Percentiles rank a stretch among this genome's conserved stretches.
Evolutionary conservation across 2,113 vertebrate genomes (phyloP).

Genomic region (Bubalus kerabau): DNA sequence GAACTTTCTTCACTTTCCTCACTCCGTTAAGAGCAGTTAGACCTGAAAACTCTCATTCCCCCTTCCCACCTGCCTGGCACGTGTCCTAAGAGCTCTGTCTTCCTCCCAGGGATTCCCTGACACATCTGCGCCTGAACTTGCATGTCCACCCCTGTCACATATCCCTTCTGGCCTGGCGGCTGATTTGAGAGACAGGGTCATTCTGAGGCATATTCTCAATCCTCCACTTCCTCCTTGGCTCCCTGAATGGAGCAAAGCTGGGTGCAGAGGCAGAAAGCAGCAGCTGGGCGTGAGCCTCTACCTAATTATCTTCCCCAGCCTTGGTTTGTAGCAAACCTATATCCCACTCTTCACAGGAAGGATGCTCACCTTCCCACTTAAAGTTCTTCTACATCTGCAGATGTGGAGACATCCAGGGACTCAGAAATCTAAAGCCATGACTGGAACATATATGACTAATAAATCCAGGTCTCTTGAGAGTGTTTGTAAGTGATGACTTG

Average conservation of each 20-base stretch:
- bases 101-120: neutral
- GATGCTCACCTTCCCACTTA: fast-evolving
- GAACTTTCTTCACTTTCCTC: fast-evolving
- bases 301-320: neutral
- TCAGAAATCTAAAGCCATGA: neutral
- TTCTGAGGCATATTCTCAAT: fast-evolving
- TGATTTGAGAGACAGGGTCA: neutral
- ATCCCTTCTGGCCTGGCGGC: no score
- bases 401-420: fast-evolving
- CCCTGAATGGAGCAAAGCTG: neutral
- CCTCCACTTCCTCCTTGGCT: neutral
- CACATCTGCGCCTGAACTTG: fast-evolving
- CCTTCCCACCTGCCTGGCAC: fast-evolving
- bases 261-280: neutral
- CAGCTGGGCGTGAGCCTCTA: fast-evolving
- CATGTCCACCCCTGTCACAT: fast-evolving
- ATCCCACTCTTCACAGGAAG: fast-evolving
- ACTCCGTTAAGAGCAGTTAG: neutral
- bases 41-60: neutral
- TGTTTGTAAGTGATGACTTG: fast-evolving
- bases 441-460: no score
- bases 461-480: neutral
- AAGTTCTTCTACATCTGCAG: fast-evolving
- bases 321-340: fast-evolving
- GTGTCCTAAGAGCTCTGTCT: fast-evolving